Evolutionary conservation across 2,797 vertebrate genomes (phyloP).

Genomic region (Chloroceryle amazona): DNA sequence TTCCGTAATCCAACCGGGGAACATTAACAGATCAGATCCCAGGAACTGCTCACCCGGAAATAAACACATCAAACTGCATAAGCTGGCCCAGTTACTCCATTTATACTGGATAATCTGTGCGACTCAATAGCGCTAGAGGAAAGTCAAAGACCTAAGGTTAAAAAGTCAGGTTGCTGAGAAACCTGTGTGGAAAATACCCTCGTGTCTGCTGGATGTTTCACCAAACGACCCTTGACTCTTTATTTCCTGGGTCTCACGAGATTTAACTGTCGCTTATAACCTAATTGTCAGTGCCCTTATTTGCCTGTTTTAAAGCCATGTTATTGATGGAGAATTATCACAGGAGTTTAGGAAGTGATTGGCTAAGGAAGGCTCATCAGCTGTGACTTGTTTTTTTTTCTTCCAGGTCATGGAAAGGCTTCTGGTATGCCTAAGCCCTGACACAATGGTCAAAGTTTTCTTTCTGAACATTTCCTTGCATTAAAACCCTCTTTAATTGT

Average conservation of each 20-base stretch:
- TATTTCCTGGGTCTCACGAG: neutral
- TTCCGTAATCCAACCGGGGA: neutral
- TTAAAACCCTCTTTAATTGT: neutral
- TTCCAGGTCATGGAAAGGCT: neutral
- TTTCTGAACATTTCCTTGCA: neutral
- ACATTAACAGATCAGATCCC: neutral
- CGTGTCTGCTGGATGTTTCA: neutral
- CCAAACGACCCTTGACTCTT: neutral
- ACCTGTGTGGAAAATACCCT: neutral
- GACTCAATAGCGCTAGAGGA: neutral
- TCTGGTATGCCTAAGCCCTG: neutral
- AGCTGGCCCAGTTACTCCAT: neutral
- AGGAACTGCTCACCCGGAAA: neutral
- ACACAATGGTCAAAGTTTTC: neutral
- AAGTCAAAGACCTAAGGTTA: neutral
- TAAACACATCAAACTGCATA: neutral
- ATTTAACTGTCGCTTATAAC: neutral
- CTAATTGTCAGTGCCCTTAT: neutral
- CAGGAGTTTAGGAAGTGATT: neutral
- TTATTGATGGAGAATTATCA: neutral
- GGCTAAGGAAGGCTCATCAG: neutral
- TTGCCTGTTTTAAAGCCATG: neutral
- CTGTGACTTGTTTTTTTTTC: neutral
- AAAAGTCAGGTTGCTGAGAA: constrained; percentile 1
- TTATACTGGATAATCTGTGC: constrained; percentile 5